These are phyloP conservation scores for Luffia ferchaultella DNA, from an alignment of 2,888 invertebrate genomes.

Conservation along the genomic window DNA sequence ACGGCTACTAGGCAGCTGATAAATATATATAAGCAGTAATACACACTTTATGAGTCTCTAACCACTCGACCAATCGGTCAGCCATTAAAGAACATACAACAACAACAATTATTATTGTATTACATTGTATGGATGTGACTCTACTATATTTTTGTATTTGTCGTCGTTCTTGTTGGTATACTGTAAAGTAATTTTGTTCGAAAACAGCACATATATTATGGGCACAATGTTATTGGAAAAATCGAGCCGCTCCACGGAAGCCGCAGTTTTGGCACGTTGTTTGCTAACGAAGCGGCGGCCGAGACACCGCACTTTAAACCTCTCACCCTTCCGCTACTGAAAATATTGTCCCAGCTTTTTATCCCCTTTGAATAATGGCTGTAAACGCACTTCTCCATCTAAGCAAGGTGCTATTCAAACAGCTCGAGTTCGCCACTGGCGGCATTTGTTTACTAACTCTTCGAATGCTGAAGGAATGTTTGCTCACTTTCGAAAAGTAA, in stretches of 20 bases:
- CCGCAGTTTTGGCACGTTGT: constrained; percentile 38
- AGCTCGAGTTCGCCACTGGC: constrained; percentile 51
- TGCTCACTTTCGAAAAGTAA: constrained; percentile 48
- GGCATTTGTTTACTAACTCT: constrained; percentile 53
- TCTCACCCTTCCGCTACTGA: constrained; percentile 47
- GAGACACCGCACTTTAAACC: constrained; percentile 56
- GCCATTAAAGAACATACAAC: too few relatives aligned
- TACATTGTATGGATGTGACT: too few relatives aligned
- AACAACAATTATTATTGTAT: too few relatives aligned
- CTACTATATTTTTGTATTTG: too few relatives aligned
- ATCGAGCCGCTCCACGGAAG: constrained; percentile 25
- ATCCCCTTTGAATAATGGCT: constrained; percentile 65
- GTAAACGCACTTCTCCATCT: constrained; percentile 58
- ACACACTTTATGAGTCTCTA: too few relatives aligned
- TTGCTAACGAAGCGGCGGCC: constrained; percentile 59
- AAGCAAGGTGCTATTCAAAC: constrained; percentile 57
- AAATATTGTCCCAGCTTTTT: constrained; percentile 64
- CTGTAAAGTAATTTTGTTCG: too few relatives aligned
- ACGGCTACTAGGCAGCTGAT: too few relatives aligned
- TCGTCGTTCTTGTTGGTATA: too few relatives aligned
- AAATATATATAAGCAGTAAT: too few relatives aligned
- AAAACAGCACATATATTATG: too few relatives aligned
- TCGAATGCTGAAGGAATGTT: constrained; percentile 48
- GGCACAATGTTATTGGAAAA: too few relatives aligned
- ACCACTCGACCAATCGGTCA: too few relatives aligned